Conservation (phyloP, 2,888 invertebrate genomes). For the Netelia melanura region DNA sequence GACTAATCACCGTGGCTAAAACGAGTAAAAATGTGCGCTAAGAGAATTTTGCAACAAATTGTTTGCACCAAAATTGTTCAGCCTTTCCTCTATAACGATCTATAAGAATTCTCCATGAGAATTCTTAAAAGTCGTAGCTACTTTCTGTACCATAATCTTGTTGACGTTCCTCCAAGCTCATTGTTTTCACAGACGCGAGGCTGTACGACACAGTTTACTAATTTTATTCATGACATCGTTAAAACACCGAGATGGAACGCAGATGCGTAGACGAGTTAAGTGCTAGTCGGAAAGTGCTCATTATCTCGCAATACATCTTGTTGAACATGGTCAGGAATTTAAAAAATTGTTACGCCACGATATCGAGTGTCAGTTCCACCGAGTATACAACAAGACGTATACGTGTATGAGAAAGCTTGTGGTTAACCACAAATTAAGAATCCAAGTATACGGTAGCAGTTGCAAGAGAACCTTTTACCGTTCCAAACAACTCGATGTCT, state of each 20-base stretch:
- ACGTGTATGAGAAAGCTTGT: not conserved
- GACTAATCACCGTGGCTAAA: not conserved
- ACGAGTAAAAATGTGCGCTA: not conserved
- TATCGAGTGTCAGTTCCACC: not conserved
- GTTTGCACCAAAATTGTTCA: too few species aligned
- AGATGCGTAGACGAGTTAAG: not conserved
- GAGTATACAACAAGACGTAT: not conserved
- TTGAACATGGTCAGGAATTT: not conserved
- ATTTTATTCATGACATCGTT: not conserved
- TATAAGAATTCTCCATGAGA: too few species aligned
- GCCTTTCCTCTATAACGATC: too few species aligned
- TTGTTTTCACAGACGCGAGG: not conserved
- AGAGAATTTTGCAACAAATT: not conserved
- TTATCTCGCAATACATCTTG: not conserved
- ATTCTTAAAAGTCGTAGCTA: too few species aligned
- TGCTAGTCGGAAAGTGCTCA: not conserved
- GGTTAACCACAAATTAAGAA: conserved; percentile 63
- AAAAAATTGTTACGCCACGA: not conserved
- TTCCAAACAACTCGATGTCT: conserved; percentile 23
- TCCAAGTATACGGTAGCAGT: conserved; percentile 27
- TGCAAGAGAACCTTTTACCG: conserved; percentile 11
- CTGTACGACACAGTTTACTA: not conserved
- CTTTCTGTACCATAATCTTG: too few species aligned
- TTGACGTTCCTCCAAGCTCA: not conserved
- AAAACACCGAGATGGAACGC: not conserved